Base-by-base conservation (phyloP, 2,113 vertebrate genomes). In the Todiramphus saurophagus region DNA sequence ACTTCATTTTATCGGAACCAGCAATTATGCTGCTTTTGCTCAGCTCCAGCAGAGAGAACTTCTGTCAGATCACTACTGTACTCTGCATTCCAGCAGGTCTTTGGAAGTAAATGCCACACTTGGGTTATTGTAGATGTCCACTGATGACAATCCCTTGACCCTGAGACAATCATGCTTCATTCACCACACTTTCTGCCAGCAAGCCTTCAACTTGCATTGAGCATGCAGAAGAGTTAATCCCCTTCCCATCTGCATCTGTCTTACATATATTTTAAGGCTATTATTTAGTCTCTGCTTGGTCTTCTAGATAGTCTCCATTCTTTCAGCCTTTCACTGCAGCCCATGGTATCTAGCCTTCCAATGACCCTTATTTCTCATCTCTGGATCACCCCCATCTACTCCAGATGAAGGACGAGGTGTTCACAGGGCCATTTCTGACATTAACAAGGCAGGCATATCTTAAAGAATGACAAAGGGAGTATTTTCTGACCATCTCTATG, bases 1-100 rank as follows among this genome's bases (percentile, higher is more conserved):
- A 46, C 87, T 91, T 91, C 39, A 44, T 96, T 97, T 64, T 62
- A 50, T 91, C 89, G 85, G 96, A 97, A 93, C 83, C 93, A 85
- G 96, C 95, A 96, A 79, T 95, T 97, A 94, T 1, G 2, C 39
- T 87, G 69, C 53, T 89, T 67, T 28, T 76, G 81, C 58, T 82
- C 83, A 60, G 93, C 70, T 84, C 69, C 56, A 58, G 69, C 69
- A 75, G 43, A 62, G 56, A 91, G 33, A 68, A 50, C 70, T 81
- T 62, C 33, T 88, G 59, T 73, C 76, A 43, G n/a, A 67, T 58
- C 25, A 2, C 37, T 53, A 7, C 41, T 1, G 1, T 56, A 67
- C 44, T 67, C 78, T 58, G 63, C 37, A 82, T 62, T 50, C 75
- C 44, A 64, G 8, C 18, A 44, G 46, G 16, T 37, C 55, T 73